A percentile compares a stretch with the other conserved stretches of the same genome.
These are phyloP conservation scores for Hoplostethus mediterraneus DNA, from an alignment of 2,797 vertebrate species.

Conservation along the genomic window DNA sequence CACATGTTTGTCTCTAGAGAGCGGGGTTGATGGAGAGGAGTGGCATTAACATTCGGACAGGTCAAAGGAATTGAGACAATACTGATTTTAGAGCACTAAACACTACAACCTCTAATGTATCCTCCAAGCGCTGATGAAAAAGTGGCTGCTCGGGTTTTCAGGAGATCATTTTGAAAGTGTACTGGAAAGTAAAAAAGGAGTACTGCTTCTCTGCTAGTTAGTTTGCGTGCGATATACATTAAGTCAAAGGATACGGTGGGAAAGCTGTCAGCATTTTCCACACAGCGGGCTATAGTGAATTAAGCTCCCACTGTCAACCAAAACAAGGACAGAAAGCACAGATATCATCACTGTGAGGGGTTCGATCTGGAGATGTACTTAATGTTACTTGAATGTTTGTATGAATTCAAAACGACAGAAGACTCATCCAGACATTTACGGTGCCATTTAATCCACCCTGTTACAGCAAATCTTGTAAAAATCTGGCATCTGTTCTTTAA, in stretches of 20 bases:
- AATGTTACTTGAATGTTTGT: slow-evolving; percentile 32
- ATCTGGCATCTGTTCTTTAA: slow-evolving; percentile 72
- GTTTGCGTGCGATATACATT: not conserved
- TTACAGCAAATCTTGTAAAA: slow-evolving; percentile 66
- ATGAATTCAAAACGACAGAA: slow-evolving; percentile 41
- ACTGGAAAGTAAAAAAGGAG: not conserved
- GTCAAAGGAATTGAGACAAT: slow-evolving; percentile 37
- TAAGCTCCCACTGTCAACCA: not conserved
- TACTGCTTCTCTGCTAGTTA: slow-evolving; percentile 1
- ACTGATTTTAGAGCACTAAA: slow-evolving; percentile 25
- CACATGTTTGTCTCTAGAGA: slow-evolving; percentile 66
- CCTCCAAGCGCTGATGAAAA: slow-evolving; percentile 19
- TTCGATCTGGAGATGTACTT: slow-evolving; percentile 23
- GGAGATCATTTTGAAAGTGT: slow-evolving; percentile 2
- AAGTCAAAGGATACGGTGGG: not conserved
- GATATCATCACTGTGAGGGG: slow-evolving; percentile 27
- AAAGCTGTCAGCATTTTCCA: slow-evolving; percentile 8
- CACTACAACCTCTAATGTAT: slow-evolving; percentile 8
- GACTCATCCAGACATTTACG: slow-evolving; percentile 59
- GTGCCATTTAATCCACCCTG: slow-evolving; percentile 60
- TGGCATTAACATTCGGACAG: slow-evolving; percentile 69
- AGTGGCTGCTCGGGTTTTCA: not conserved
- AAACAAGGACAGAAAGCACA: slow-evolving; percentile 31
- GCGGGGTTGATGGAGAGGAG: slow-evolving; percentile 67
- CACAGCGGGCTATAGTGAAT: slow-evolving; percentile 1